phyloP scores from a whole-genome alignment of 2,888 invertebrate species.

The Ametastegia equiseti region DNA sequence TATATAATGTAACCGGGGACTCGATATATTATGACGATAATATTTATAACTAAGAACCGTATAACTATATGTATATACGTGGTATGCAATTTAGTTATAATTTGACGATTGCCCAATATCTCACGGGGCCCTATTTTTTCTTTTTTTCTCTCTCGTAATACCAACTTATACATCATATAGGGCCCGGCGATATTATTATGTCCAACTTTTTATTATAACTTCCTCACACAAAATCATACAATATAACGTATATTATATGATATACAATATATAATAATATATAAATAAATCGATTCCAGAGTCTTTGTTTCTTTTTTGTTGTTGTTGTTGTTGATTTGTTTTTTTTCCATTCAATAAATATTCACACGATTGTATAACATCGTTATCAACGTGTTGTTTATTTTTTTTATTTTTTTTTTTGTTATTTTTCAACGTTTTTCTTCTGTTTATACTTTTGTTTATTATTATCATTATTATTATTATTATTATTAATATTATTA shows the following conservation, averaged over 20 bases:
- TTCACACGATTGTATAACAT: no score
- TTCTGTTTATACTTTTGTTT: no score
- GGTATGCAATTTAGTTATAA: not conserved
- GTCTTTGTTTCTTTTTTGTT: not conserved
- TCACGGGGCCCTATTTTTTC: not conserved
- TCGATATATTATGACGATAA: not conserved
- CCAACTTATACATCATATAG: not conserved
- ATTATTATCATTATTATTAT: not conserved
- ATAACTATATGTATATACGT: no score
- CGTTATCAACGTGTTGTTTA: no score
- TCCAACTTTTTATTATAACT: not conserved
- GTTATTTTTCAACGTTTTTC: not conserved
- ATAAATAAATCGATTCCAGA: conserved; percentile 18
- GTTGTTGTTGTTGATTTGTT: not conserved
- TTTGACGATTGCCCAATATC: not conserved
- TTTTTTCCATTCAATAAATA: not conserved
- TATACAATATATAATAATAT: not conserved
- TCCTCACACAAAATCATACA: not conserved
- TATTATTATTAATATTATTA: no score
- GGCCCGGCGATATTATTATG: not conserved
- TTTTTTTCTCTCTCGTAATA: no score
- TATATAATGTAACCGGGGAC: not conserved
- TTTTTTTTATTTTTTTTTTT: not conserved
- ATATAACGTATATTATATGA: not conserved
- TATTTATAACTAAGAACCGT: not conserved